phyloP scores from a whole-genome alignment of 2,888 invertebrate genomes.

The Hemaris fuciformis region DNA sequence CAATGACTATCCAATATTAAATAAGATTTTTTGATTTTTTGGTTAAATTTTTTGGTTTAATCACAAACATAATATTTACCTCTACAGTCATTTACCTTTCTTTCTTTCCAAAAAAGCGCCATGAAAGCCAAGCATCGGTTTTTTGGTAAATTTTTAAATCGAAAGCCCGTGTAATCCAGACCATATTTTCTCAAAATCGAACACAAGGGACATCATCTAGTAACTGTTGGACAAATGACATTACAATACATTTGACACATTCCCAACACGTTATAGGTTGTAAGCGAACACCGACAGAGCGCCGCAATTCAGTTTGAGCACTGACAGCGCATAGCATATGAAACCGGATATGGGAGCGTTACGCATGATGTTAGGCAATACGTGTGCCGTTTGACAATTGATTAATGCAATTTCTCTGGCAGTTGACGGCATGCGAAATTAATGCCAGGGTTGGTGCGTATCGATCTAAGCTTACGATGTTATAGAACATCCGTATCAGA shows the following conservation, averaged over 20 bases:
- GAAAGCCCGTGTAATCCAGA: not conserved
- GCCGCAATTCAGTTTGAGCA: conserved; percentile 48
- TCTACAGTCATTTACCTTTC: too few relatives aligned
- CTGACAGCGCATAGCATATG: conserved; percentile 36
- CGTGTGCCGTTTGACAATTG: conserved; percentile 63
- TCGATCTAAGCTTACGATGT: not conserved
- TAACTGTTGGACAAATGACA: not conserved
- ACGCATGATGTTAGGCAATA: conserved; percentile 41
- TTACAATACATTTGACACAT: not conserved
- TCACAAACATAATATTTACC: too few relatives aligned
- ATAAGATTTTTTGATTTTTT: too few relatives aligned
- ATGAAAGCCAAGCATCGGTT: too few relatives aligned
- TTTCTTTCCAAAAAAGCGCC: too few relatives aligned
- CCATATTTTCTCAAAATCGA: not conserved
- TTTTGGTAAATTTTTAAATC: too few relatives aligned
- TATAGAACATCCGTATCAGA: not conserved
- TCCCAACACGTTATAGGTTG: not conserved
- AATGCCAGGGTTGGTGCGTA: conserved; percentile 12
- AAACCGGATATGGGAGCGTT: conserved; percentile 37
- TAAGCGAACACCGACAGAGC: conserved; percentile 16
- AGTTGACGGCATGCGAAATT: conserved; percentile 39
- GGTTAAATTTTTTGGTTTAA: too few relatives aligned
- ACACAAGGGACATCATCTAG: not conserved
- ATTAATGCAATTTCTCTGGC: conserved; percentile 74
- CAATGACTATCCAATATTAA: too few relatives aligned